Percentiles rank a stretch among this genome's conserved stretches.
Conservation (phyloP, 2,113 vertebrate species). For the Tetrax tetrax region DNA sequence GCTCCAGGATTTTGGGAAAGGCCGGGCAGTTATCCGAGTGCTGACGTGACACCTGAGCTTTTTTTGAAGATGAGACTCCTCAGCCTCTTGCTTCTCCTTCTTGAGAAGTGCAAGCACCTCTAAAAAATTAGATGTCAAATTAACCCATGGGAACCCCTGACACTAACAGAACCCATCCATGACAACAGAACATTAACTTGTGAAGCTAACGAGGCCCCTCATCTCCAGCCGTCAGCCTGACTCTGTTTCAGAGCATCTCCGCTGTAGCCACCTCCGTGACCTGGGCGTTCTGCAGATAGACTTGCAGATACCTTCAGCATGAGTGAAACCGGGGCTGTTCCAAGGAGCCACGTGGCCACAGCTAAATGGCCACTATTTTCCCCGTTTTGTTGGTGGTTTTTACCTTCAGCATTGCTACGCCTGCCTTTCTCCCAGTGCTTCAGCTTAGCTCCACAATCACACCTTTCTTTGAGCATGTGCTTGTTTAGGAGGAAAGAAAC, state of each 20-base stretch:
- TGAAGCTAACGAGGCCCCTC: background rate
- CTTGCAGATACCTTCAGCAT: background rate
- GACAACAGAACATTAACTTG: too few species aligned
- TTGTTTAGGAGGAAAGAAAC: background rate
- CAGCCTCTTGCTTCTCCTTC: background rate
- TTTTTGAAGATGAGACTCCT: background rate
- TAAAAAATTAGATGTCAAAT: background rate
- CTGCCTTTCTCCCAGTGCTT: background rate
- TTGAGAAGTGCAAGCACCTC: background rate
- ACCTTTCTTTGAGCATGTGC: background rate
- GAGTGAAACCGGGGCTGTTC: background rate
- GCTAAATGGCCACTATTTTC: background rate
- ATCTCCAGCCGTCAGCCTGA: background rate
- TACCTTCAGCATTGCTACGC: background rate
- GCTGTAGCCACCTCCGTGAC: background rate
- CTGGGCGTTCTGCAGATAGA: background rate
- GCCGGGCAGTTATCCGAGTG: background rate
- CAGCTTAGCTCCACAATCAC: background rate
- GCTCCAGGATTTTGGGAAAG: background rate
- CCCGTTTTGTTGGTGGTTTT: background rate
- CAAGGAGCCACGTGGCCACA: background rate
- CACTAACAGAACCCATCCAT: background rate
- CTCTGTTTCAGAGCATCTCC: background rate
- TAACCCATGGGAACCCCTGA: background rate
- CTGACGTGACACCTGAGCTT: accelerated